Base-by-base conservation (phyloP, 2,888 invertebrate genomes). In the Cheilosia pagana region DNA sequence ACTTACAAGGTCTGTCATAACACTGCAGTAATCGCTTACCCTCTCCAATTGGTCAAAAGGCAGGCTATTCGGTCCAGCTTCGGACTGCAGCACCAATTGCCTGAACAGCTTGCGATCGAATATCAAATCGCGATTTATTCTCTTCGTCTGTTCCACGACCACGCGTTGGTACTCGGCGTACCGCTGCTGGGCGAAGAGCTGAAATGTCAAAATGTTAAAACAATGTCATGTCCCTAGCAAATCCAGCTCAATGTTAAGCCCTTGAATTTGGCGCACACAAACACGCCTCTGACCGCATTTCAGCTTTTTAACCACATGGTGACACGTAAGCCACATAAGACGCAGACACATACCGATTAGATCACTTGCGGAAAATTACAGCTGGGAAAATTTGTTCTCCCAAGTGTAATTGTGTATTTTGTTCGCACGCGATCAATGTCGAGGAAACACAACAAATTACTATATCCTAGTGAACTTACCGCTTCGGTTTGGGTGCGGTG, bases 151-250 rank as follows among this genome's bases (percentile, higher is more conserved):
- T 76, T 95, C 94, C 93, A 96, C 96, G 0, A 97, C 93, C 14
- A 95, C 94, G 55, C 96, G 95, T 90, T 97, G 97, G 92, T 96
- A 97, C 28, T 96, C 94, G 0, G 97, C 96, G 92, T 96, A 96
- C 8, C 94, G 92, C 87, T 96, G 95, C 88, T 97, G 97, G 0
- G 96, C 95, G 86, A 96, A 95, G 87, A 97, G 90, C 97, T 97
- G 92, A 12, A 93, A 93, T 50, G 3, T 43, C 43, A 62, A 59
- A 23, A 10, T 68, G 0, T 14, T 7, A 67, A 70, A 82, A 75
- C 23, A 21, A 71, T 35, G 53, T 10, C 65, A 65, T 53, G 41
- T 63, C 52, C 68, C 71, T 71, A 43, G 53, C 6, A 28, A 63
- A 81, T 76, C 39, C 48, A 71, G 65, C 45, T 65, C 85, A 81